Percentiles rank a stretch among this genome's conserved stretches.
phyloP scores from a whole-genome alignment of 2,888 invertebrate genomes.

The Cryptus viduatorius region DNA sequence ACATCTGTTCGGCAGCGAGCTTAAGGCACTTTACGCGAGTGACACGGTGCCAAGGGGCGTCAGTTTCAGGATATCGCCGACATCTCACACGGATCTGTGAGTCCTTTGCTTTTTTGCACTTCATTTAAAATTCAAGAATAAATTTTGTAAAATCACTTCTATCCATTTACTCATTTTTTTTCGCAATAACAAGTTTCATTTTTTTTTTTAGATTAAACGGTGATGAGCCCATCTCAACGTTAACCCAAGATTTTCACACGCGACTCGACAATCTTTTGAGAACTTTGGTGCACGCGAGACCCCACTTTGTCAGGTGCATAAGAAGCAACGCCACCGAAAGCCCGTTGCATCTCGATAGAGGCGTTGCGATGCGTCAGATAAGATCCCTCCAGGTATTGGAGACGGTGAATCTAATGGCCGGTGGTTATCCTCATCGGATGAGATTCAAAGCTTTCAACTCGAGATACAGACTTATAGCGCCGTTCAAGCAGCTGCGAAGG shows the following conservation, averaged over 20 bases:
- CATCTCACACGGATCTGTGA: conserved; percentile 92
- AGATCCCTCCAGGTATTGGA: conserved; percentile 95
- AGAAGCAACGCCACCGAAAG: conserved; percentile 94
- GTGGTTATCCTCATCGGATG: conserved; percentile 97
- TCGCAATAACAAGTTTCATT: neutral
- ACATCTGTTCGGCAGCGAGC: conserved; percentile 96
- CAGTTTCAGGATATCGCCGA: conserved; percentile 95
- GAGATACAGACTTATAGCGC: conserved; percentile 93
- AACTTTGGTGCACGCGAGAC: conserved; percentile 96
- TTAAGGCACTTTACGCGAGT: conserved; percentile 92
- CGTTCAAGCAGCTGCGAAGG: conserved; percentile 89
- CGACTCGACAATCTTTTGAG: conserved; percentile 96
- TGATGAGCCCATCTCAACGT: conserved; percentile 94
- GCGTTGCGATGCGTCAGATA: conserved; percentile 94
- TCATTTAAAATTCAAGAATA: neutral
- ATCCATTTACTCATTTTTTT: neutral
- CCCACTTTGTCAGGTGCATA: conserved; percentile 97
- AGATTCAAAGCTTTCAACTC: conserved; percentile 96
- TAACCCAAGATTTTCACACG: conserved; percentile 98
- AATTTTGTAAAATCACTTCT: neutral
- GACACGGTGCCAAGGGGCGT: conserved; percentile 92
- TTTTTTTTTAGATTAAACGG: conserved; percentile 88
- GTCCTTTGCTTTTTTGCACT: conserved; percentile 68
- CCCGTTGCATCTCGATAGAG: conserved; percentile 93
- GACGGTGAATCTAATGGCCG: conserved; percentile 97